phyloP scores from a whole-genome alignment of 2,888 invertebrate genomes.

The Lasioglossum zephyrum region DNA sequence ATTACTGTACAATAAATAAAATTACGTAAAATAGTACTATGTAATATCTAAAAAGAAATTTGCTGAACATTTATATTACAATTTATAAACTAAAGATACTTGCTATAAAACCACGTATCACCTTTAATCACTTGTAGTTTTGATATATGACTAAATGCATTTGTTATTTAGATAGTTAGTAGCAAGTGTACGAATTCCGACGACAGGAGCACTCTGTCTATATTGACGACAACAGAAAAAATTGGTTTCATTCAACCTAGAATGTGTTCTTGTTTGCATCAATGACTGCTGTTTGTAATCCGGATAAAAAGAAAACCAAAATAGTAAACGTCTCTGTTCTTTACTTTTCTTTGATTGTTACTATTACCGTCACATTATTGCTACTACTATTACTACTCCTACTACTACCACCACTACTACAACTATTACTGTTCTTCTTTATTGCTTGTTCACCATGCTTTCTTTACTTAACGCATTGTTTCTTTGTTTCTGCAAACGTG shows the following conservation, averaged over 20 bases:
- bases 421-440: background rate
- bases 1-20: slow-evolving; percentile 76
- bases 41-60: slow-evolving; percentile 69
- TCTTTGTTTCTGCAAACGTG: slow-evolving; percentile 49
- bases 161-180: slow-evolving; percentile 70
- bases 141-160: slow-evolving; percentile 71
- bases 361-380: background rate
- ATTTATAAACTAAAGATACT: slow-evolving; percentile 72
- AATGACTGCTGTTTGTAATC: slow-evolving; percentile 58
- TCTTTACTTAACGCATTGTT: slow-evolving; percentile 9
- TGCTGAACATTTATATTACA: slow-evolving; percentile 76
- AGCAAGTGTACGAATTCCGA: slow-evolving; percentile 49
- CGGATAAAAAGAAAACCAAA: slow-evolving; percentile 17
- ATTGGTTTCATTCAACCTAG: slow-evolving; percentile 49
- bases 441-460: background rate
- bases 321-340: slow-evolving; percentile 15
- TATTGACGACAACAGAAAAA: slow-evolving; percentile 30
- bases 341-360: slow-evolving; percentile 14
- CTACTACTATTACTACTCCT: background rate
- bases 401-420: background rate
- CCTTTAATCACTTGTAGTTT: slow-evolving; percentile 73
- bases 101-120: slow-evolving; percentile 71
- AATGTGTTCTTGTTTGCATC: slow-evolving; percentile 66
- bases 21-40: slow-evolving; percentile 75
- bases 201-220: slow-evolving; percentile 42